These are phyloP conservation scores for Leptobrachium leishanense DNA, from an alignment of 2,113 vertebrate species.

Conservation along the genomic window DNA sequence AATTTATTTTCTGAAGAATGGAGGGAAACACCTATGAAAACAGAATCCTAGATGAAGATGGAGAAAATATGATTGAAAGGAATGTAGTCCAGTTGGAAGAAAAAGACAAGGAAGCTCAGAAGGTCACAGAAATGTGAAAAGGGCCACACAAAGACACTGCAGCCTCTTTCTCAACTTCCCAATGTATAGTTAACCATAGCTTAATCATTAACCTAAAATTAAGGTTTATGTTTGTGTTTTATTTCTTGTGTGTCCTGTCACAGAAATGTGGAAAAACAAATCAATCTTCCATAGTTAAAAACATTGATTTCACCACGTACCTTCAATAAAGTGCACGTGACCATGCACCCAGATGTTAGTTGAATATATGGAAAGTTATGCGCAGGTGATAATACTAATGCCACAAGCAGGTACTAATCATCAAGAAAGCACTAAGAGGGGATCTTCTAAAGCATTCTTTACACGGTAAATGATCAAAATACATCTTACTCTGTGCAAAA, in stretches of 20 bases:
- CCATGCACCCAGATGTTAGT: no score
- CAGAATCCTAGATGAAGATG: background rate
- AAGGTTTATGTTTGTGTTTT: no score
- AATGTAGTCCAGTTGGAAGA: background rate
- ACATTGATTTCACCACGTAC: background rate
- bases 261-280: no score
- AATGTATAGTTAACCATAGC: background rate
- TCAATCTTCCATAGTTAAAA: no score
- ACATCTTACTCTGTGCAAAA: no score
- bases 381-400: background rate
- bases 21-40: background rate
- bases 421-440: background rate
- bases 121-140: background rate
- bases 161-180: background rate
- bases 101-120: background rate
- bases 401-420: background rate
- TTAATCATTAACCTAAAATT: no score
- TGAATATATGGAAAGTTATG: background rate
- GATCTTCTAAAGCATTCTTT: background rate
- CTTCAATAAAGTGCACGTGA: background rate
- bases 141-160: background rate
- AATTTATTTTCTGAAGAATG: background rate
- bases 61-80: background rate
- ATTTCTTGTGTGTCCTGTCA: no score
- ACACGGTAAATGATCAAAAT: background rate